Percentiles rank a stretch among this genome's conserved stretches.
Evolutionary conservation across 2,113 vertebrate species (phyloP).

Genomic region (Oryzias curvinotus): DNA sequence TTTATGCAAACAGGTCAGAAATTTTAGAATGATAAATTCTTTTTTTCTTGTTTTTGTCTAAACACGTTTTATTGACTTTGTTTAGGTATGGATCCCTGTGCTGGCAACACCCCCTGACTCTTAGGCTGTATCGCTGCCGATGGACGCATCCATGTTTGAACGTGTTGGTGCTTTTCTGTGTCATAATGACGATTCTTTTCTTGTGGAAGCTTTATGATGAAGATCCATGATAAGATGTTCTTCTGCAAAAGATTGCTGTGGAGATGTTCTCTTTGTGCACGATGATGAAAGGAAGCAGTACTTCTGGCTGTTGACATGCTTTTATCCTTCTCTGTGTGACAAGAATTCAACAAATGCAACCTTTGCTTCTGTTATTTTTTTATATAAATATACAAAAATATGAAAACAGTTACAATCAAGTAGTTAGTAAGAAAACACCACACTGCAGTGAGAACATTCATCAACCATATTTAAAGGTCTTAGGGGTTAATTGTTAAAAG

Average conservation of each 20-base stretch:
- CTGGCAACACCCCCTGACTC: conserved; percentile 54
- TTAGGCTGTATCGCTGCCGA: conserved; percentile 62
- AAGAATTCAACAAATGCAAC: neutral
- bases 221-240: neutral
- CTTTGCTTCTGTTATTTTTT: conserved; percentile 59
- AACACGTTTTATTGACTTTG: neutral
- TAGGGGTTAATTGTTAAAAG: conserved; percentile 42
- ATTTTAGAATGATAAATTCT: neutral
- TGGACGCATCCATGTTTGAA: conserved; percentile 71
- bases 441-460: conserved; percentile 54
- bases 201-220: conserved; percentile 49
- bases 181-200: conserved; percentile 59
- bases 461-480: conserved; percentile 45
- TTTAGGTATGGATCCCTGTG: conserved; percentile 61
- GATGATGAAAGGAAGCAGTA: conserved; percentile 11
- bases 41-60: neutral
- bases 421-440: conserved; percentile 62
- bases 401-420: conserved; percentile 63
- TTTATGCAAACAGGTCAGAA: conserved; percentile 37
- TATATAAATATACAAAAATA: conserved; percentile 75
- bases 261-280: conserved; percentile 13
- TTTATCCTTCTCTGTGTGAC: neutral
- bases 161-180: conserved; percentile 68
- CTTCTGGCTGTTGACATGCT: neutral
- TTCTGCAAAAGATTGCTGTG: too few relatives aligned